Conservation (phyloP, 2,888 invertebrate species). For the Melipona bicolor region DNA sequence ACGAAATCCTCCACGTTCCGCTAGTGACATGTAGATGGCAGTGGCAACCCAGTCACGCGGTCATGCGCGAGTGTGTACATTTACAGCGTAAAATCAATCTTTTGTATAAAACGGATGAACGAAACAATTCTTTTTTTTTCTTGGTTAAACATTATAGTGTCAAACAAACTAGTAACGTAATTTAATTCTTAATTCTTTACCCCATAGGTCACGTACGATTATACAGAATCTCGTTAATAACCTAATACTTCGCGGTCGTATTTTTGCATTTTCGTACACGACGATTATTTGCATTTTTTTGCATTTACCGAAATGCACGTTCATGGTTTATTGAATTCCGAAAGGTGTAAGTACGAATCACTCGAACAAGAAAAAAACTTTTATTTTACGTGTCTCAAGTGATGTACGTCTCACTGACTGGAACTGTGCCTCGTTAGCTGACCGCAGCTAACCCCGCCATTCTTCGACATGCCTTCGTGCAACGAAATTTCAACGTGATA, state of each 20-base stretch:
- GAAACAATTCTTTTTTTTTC: not conserved
- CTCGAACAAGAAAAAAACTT: not conserved
- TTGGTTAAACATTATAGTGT: not conserved
- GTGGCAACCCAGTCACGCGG: not conserved
- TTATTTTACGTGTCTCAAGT: not conserved
- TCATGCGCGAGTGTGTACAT: not conserved
- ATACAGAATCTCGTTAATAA: not conserved
- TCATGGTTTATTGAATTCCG: not conserved
- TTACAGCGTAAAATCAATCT: not conserved
- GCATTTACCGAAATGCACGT: not conserved
- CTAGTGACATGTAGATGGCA: not conserved
- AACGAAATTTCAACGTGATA: not conserved
- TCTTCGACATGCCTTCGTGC: not conserved
- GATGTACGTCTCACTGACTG: not conserved
- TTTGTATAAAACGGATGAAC: not conserved
- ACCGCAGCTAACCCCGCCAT: not conserved
- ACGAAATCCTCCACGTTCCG: not conserved
- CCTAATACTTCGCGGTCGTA: not conserved
- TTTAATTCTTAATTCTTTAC: not conserved
- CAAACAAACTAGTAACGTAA: not conserved
- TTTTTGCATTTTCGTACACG: not conserved
- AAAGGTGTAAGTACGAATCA: not conserved
- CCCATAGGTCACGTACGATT: too few species aligned
- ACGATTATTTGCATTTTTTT: not conserved
- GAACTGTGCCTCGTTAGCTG: not conserved